Percentiles rank a stretch among this genome's conserved stretches.
These are phyloP conservation scores for Ceratoteleas bidentatus DNA, from an alignment of 1,140 invertebrate species.

Conservation along the genomic window DNA sequence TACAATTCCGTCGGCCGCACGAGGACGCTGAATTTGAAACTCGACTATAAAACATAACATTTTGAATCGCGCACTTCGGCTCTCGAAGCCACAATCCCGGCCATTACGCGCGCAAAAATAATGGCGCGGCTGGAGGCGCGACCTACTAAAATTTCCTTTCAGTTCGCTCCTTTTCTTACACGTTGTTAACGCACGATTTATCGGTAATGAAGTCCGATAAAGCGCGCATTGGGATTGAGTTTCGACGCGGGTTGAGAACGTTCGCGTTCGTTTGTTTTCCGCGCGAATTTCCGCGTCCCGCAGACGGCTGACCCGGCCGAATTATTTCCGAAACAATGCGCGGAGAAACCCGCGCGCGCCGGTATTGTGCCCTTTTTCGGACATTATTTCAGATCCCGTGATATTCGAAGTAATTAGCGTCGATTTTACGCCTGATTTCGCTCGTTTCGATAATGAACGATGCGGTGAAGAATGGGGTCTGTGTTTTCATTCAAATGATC, in stretches of 20 bases:
- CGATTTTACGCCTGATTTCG: slow-evolving; percentile 48
- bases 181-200: slow-evolving; percentile 44
- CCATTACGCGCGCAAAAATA: slow-evolving; percentile 28
- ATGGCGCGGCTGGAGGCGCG: slow-evolving; percentile 39
- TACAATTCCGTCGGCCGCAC: no score
- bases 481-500: background rate
- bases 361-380: slow-evolving; percentile 48
- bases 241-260: slow-evolving; percentile 4
- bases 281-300: slow-evolving; percentile 34
- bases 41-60: slow-evolving; percentile 7
- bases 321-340: slow-evolving; percentile 61
- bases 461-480: slow-evolving; percentile 13
- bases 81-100: slow-evolving; percentile 29
- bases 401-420: slow-evolving; percentile 53
- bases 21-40: no score
- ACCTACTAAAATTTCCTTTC: slow-evolving; percentile 48
- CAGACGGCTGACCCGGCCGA: slow-evolving; percentile 38
- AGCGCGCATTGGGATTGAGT: slow-evolving; percentile 44
- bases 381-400: slow-evolving; percentile 49
- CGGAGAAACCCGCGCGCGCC: slow-evolving; percentile 15
- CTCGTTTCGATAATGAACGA: slow-evolving; percentile 37
- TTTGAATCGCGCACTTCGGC: slow-evolving; percentile 6
- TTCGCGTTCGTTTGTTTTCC: slow-evolving; percentile 55
- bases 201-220: slow-evolving; percentile 55
- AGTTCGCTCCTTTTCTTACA: slow-evolving; percentile 12